Base-by-base conservation (phyloP, 2,888 invertebrate genomes). In the Epistrophe grossulariae region DNA sequence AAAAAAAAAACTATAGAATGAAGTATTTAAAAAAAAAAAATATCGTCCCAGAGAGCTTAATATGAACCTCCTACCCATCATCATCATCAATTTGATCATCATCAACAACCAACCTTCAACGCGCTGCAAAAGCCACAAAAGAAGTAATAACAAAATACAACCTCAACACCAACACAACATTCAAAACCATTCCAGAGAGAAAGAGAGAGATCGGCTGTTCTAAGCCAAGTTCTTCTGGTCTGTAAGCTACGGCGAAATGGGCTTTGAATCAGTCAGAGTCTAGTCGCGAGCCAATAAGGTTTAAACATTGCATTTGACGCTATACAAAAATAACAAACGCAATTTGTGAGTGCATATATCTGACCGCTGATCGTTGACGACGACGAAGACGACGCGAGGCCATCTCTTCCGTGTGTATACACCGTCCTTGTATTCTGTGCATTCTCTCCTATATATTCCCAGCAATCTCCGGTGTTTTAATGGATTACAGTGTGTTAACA, bases 401-500 rank as follows among this genome's bases (percentile, higher is more conserved):
- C 60, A 73, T 62, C 24, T 60, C 50, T 66, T 62, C 40, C 71
- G 57, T 59, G 70, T 17, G 55, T 50, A 28, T n/a, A 11, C 57
- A 31, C 10, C n/a, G 15, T 40, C 70, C 24, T 60, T 64, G 71
- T 76, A 9, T 62, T 74, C 48, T 59, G 59, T 45, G 55, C 28
- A 60, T 84, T 73, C 15, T 66, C 50, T 55, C 35, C 50, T 55
- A 45, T 17, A 45, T 17, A 24, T 70, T 40, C 52, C 40, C 40
- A 6, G 17, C 28, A 50, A 71, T 48, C 31, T 19, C 57, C 31
- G 55, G 55, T 57, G 71, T 74, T 74, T 87, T 83, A 87, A 87
- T 87, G 87, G 79, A 87, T 87, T 83, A 79, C 87, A 82, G 48
- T 83, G 87, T 83, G 83, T 83, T 79, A 79, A 87, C 82, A 83